Evolutionary conservation across 2,888 invertebrate genomes (phyloP).

Genomic region (Netelia inedita): DNA sequence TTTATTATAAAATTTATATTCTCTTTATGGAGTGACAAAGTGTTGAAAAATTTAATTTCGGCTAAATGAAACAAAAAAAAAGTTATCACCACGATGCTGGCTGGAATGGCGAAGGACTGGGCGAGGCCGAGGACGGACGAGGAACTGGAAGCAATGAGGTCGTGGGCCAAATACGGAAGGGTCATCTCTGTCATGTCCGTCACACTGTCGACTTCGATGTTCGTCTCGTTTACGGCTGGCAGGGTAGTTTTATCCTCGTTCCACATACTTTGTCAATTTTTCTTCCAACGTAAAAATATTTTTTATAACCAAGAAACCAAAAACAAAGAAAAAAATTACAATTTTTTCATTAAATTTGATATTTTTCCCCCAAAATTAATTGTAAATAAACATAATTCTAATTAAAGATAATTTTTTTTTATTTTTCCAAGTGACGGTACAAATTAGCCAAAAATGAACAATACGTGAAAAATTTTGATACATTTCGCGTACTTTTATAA

Average conservation of each 20-base stretch:
- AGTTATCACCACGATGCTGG: conserved; percentile 44
- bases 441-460: not conserved
- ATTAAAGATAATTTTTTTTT: too few relatives aligned
- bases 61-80: not conserved
- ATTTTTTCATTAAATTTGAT: not conserved
- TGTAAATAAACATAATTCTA: too few relatives aligned
- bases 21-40: not conserved
- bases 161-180: conserved; percentile 57
- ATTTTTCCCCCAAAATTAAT: too few relatives aligned
- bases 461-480: not conserved
- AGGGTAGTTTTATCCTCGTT: conserved; percentile 27
- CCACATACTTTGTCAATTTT: not conserved
- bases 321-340: not conserved
- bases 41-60: not conserved
- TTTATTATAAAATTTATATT: not conserved
- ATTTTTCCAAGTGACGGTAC: too few relatives aligned
- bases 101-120: conserved; percentile 60
- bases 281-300: not conserved
- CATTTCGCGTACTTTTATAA: too few relatives aligned
- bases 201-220: conserved; percentile 49
- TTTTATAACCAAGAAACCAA: not conserved
- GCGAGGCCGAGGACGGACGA: conserved; percentile 28
- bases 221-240: conserved; percentile 50
- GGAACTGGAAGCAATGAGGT: conserved; percentile 50
- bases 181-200: conserved; percentile 64